These are phyloP conservation scores for Tipula unca DNA, from an alignment of 2,888 invertebrate genomes.

Conservation along the genomic window DNA sequence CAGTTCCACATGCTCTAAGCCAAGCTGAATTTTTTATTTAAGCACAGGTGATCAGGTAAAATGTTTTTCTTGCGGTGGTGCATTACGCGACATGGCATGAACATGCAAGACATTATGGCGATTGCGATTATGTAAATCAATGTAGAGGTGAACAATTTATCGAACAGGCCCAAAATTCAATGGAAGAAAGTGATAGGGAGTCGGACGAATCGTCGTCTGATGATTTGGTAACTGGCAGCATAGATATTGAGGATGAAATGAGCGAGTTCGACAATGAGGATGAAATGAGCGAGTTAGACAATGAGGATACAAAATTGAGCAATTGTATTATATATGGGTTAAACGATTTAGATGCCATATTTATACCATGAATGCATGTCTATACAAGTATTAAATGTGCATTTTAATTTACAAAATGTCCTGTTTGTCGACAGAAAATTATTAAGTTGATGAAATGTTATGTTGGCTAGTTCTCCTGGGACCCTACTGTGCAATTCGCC, in stretches of 20 bases:
- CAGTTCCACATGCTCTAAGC: slow-evolving; percentile 63
- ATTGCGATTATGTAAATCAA: slow-evolving; percentile 71
- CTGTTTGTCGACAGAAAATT: not conserved
- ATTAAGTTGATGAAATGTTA: not conserved
- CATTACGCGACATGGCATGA: slow-evolving; percentile 88
- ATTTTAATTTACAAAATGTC: not conserved
- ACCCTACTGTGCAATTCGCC: too few relatives aligned
- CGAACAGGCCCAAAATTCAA: slow-evolving; percentile 40
- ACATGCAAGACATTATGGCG: slow-evolving; percentile 84
- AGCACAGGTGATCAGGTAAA: slow-evolving; percentile 74
- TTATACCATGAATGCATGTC: not conserved
- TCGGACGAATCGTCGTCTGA: too few relatives aligned
- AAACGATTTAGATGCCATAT: not conserved
- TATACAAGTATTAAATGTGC: not conserved
- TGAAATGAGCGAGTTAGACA: not conserved
- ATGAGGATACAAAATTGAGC: not conserved
- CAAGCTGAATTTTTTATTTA: slow-evolving; percentile 79
- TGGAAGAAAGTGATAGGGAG: too few relatives aligned
- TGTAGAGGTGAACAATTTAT: slow-evolving; percentile 76
- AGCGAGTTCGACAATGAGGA: not conserved
- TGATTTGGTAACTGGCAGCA: too few relatives aligned
- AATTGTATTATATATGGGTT: not conserved
- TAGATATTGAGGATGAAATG: too few relatives aligned
- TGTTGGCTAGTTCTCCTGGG: not conserved
- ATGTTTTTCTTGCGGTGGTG: slow-evolving; percentile 83